Conservation (phyloP, 2,888 invertebrate species). For the Mesorhabditis sp. region DNA sequence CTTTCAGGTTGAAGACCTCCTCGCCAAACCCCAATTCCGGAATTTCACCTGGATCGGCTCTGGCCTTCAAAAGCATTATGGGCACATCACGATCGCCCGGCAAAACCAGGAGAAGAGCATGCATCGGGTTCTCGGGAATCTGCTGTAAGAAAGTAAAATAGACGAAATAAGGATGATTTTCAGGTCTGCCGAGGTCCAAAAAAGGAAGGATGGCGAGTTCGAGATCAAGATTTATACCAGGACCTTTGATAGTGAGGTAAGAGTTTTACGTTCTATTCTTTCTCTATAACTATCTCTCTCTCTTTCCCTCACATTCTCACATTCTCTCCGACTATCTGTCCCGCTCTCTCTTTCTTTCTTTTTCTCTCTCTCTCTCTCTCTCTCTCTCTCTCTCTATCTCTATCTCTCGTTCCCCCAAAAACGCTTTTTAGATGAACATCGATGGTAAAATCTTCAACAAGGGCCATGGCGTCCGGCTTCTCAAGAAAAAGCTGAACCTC, state of each 20-base stretch:
- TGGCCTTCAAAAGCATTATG: conserved; percentile 52
- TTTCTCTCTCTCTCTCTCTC: no score
- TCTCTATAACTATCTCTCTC: no score
- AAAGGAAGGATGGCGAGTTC: conserved; percentile 39
- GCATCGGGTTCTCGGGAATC: not conserved
- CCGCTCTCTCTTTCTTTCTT: no score
- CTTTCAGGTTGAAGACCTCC: conserved; percentile 37
- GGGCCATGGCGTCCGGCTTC: conserved; percentile 47
- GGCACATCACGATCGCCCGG: conserved; percentile 47
- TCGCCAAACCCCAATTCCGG: conserved; percentile 36
- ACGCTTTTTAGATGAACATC: conserved; percentile 27
- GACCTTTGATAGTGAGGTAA: conserved; percentile 7
- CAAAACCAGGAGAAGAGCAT: conserved; percentile 24
- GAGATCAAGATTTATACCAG: conserved; percentile 50
- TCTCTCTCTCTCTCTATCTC: no score
- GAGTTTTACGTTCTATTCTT: no score
- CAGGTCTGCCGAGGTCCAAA: not conserved
- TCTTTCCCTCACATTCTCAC: no score
- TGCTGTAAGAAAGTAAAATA: not conserved
- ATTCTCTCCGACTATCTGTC: no score
- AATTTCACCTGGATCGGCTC: conserved; percentile 50
- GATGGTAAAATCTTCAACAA: conserved; percentile 48
- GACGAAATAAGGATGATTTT: not conserved
- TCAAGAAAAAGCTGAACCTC: conserved; percentile 34
- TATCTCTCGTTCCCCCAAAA: no score